phyloP scores from a whole-genome alignment of 2,797 vertebrate species.

The Trematomus bernacchii region DNA sequence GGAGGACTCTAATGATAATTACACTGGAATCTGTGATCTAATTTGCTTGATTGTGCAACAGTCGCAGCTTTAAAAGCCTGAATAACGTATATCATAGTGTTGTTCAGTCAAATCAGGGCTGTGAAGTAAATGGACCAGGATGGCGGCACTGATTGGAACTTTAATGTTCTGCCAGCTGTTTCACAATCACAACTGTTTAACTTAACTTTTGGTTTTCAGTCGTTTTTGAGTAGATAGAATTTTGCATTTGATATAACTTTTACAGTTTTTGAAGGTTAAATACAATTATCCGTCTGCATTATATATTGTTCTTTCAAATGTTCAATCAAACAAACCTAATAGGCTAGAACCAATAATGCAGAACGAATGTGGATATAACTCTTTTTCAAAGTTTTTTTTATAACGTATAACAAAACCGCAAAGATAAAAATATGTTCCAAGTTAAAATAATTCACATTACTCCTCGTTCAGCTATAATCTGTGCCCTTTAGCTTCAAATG shows the following conservation, averaged over 20 bases:
- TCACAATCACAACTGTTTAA: slow-evolving; percentile 4
- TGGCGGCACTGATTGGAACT: background rate
- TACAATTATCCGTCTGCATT: too few relatives aligned
- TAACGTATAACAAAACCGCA: too few relatives aligned
- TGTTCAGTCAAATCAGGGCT: background rate
- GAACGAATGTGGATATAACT: too few relatives aligned
- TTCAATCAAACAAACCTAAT: too few relatives aligned
- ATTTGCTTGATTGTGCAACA: slow-evolving; percentile 45
- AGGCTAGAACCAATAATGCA: too few relatives aligned
- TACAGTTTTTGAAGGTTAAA: too few relatives aligned
- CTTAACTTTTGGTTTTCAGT: background rate
- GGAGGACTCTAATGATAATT: slow-evolving; percentile 73
- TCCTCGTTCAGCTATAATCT: background rate
- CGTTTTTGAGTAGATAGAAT: too few relatives aligned
- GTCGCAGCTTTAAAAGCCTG: slow-evolving; percentile 7
- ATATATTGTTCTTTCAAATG: too few relatives aligned
- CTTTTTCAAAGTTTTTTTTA: too few relatives aligned
- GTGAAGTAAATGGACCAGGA: background rate
- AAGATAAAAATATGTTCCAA: background rate
- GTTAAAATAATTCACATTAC: background rate
- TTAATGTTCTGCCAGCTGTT: background rate
- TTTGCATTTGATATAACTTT: too few relatives aligned
- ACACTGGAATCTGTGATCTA: slow-evolving; percentile 60
- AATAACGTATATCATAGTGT: background rate
- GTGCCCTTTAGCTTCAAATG: background rate